Conservation (phyloP, 1,140 invertebrate genomes). For the Ooceraea biroi region DNA sequence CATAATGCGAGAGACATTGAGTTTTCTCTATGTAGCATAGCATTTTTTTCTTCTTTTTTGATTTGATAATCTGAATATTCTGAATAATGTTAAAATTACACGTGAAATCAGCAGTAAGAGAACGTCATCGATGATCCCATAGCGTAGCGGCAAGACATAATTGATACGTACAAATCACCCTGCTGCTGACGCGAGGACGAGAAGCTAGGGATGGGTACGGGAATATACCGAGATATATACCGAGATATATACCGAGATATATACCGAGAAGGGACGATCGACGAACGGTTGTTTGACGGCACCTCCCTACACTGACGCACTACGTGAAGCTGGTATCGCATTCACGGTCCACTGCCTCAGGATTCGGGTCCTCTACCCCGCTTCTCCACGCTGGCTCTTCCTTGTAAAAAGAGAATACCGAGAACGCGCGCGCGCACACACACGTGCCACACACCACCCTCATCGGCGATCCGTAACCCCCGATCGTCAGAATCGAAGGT, state of each 20-base stretch:
- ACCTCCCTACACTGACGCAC: constrained; percentile 66
- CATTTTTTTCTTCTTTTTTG: neutral
- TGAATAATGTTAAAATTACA: neutral
- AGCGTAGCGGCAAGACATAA: constrained; percentile 57
- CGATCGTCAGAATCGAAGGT: constrained; percentile 63
- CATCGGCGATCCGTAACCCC: constrained; percentile 68
- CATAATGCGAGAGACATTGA: neutral
- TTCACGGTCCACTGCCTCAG: constrained; percentile 79
- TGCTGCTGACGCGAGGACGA: constrained; percentile 68
- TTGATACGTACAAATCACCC: constrained; percentile 81
- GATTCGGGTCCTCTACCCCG: constrained; percentile 74
- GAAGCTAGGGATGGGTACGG: constrained; percentile 49
- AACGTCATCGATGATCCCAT: constrained; percentile 17
- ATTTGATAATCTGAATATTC: neutral
- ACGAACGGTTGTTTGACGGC: constrained; percentile 79
- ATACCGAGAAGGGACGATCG: constrained; percentile 72
- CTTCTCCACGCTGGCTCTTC: constrained; percentile 67
- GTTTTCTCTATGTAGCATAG: too few species aligned
- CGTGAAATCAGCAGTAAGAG: constrained; percentile 10
- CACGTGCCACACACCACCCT: constrained; percentile 32
- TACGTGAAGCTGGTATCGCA: constrained; percentile 77
- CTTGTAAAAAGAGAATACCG: constrained; percentile 68
- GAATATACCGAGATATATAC: constrained; percentile 61
- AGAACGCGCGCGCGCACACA: neutral
- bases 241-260: too few species aligned